Percentiles rank a stretch among this genome's conserved stretches.
phyloP scores from a whole-genome alignment of 2,888 invertebrate genomes.

The Sarcophaga variegata region DNA sequence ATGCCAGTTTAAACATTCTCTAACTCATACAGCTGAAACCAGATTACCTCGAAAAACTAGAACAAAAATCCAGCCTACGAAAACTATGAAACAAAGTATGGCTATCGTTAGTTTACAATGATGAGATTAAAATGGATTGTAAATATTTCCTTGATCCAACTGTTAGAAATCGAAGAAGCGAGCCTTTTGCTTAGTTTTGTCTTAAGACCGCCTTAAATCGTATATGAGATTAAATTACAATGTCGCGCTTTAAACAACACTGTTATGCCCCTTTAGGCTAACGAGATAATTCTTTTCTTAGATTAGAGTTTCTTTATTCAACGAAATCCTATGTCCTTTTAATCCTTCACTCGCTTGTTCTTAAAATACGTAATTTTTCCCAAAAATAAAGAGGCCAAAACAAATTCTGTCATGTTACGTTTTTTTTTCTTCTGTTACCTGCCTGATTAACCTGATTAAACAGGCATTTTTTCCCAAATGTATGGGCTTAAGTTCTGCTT shows the following conservation, averaged over 20 bases:
- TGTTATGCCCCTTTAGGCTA: constrained; percentile 68
- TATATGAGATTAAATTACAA: constrained; percentile 77
- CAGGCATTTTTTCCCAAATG: constrained; percentile 77
- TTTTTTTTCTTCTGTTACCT: constrained; percentile 68
- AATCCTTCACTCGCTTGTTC: constrained; percentile 35
- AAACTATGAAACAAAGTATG: constrained; percentile 24
- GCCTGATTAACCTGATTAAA: constrained; percentile 78
- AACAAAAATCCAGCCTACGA: constrained; percentile 2
- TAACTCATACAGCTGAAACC: not conserved
- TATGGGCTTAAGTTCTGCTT: constrained; percentile 78
- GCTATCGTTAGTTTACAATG: not conserved
- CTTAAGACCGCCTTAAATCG: constrained; percentile 52
- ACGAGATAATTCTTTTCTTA: constrained; percentile 71
- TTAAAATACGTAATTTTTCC: constrained; percentile 70
- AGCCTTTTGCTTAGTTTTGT: constrained; percentile 49
- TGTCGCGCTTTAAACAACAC: constrained; percentile 72
- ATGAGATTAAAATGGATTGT: constrained; percentile 32
- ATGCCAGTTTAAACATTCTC: constrained; percentile 30
- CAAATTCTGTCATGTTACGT: no score
- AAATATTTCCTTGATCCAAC: constrained; percentile 38
- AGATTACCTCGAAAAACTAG: constrained; percentile 38
- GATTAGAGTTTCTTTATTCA: not conserved
- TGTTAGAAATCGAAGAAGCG: constrained; percentile 56
- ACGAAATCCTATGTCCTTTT: constrained; percentile 30
- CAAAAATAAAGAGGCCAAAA: constrained; percentile 43